phyloP scores from a whole-genome alignment of 2,888 invertebrate genomes.

The Encarsia formosa region DNA sequence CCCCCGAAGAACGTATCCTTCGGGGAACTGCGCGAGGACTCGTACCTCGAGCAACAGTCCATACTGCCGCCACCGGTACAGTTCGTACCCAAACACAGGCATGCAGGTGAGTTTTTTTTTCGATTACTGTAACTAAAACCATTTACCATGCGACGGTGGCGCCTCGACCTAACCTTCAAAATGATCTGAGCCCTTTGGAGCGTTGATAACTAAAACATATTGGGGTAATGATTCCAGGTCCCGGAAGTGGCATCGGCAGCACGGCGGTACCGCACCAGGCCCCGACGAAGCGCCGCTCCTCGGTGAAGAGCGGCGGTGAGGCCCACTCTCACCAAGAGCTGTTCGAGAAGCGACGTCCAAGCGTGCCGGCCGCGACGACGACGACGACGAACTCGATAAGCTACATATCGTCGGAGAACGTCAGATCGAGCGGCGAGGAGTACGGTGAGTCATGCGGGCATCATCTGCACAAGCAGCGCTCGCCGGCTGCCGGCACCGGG shows the following conservation, averaged over 20 bases:
- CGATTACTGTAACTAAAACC: background rate
- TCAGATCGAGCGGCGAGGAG: constrained; percentile 42
- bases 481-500: constrained; percentile 34
- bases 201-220: too few species aligned
- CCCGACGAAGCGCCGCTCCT: constrained; percentile 38
- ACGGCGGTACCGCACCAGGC: constrained; percentile 25
- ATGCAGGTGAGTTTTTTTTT: constrained; percentile 34
- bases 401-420: constrained; percentile 47
- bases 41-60: constrained; percentile 41
- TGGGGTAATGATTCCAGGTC: too few species aligned
- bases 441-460: constrained; percentile 39
- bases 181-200: background rate
- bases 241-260: background rate
- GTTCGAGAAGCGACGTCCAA: constrained; percentile 45
- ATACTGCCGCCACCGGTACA: constrained; percentile 46
- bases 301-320: constrained; percentile 44
- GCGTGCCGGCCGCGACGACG: constrained; percentile 34
- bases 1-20: constrained; percentile 48
- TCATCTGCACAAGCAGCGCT: constrained; percentile 30
- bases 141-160: too few species aligned
- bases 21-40: constrained; percentile 43
- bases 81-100: constrained; percentile 47
- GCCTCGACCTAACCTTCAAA: too few species aligned
- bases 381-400: constrained; percentile 42
- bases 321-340: constrained; percentile 47